Conservation (phyloP, 2,797 vertebrate genomes). For the Pseudopleuronectes americanus region DNA sequence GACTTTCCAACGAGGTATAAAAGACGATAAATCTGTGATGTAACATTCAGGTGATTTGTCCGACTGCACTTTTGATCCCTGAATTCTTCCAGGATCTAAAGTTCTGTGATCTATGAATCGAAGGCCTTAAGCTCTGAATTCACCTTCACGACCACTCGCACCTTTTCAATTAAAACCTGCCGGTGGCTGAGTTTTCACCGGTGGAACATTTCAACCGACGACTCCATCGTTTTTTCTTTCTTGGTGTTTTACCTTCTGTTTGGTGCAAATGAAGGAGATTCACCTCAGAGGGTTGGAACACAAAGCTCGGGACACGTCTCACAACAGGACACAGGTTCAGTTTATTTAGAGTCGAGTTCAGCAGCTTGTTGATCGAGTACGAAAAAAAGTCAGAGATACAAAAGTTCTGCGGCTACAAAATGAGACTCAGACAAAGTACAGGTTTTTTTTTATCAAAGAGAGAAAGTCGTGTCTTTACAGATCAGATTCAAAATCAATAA, state of each 20-base stretch:
- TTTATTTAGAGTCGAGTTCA: conserved; percentile 53
- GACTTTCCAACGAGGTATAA: no score
- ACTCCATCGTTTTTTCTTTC: conserved; percentile 9
- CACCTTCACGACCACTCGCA: conserved; percentile 29
- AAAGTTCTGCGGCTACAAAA: conserved; percentile 48
- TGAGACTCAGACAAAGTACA: neutral
- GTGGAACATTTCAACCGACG: conserved; percentile 39
- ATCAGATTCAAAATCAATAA: conserved; percentile 37
- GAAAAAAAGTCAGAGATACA: conserved; percentile 51
- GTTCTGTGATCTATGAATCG: neutral
- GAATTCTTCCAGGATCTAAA: neutral
- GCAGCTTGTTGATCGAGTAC: conserved; percentile 31
- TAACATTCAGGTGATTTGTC: conserved; percentile 19
- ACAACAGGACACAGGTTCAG: conserved; percentile 10
- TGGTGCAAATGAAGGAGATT: conserved; percentile 80
- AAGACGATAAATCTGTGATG: neutral
- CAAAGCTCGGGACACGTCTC: neutral
- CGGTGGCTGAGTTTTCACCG: conserved; percentile 22
- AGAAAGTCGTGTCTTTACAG: neutral
- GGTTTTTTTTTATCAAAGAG: neutral
- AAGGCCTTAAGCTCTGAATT: conserved; percentile 47
- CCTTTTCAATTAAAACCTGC: conserved; percentile 25
- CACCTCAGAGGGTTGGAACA: conserved; percentile 24
- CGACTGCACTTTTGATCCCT: neutral
- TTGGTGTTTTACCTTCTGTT: conserved; percentile 73